Evolutionary conservation across 2,888 invertebrate genomes (phyloP).

Genomic region (Plagodis pulveraria): DNA sequence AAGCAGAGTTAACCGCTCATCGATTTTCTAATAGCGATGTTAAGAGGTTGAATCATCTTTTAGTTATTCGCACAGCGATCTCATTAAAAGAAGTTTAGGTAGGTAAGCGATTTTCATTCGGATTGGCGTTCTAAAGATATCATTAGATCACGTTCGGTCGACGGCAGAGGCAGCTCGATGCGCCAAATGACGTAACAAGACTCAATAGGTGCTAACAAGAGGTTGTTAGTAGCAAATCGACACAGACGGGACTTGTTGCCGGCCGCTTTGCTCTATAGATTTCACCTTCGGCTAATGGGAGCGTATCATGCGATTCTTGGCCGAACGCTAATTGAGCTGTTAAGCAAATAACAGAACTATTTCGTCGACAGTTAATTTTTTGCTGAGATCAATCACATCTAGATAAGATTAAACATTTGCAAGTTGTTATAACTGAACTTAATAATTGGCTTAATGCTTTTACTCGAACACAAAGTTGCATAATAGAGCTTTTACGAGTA

Average conservation of each 20-base stretch:
- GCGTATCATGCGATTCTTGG: constrained; percentile 56
- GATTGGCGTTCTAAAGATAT: constrained; percentile 63
- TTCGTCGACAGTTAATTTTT: constrained; percentile 36
- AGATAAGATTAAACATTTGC: constrained; percentile 29
- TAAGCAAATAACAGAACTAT: constrained; percentile 41
- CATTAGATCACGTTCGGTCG: constrained; percentile 62
- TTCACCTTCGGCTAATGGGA: constrained; percentile 65
- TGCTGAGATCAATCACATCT: constrained; percentile 36
- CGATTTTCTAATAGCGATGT: constrained; percentile 64
- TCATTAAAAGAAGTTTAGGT: constrained; percentile 65
- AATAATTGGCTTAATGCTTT: constrained; percentile 12
- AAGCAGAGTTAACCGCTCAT: constrained; percentile 45
- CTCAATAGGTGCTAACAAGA: constrained; percentile 74
- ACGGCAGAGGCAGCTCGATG: constrained; percentile 43
- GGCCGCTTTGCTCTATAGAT: constrained; percentile 57
- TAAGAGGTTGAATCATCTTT: constrained; percentile 48
- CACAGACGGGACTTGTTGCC: constrained; percentile 46
- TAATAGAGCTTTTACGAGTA: constrained; percentile 12
- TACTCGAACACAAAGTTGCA: constrained; percentile 20
- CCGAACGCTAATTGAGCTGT: constrained; percentile 51
- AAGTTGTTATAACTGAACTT: constrained; percentile 34
- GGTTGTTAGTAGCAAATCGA: constrained; percentile 54
- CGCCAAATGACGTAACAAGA: constrained; percentile 65
- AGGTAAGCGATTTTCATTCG: constrained; percentile 55
- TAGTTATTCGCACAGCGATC: constrained; percentile 54